phyloP scores from a whole-genome alignment of 2,797 vertebrate species.

The Acrossocheilus fasciatus region DNA sequence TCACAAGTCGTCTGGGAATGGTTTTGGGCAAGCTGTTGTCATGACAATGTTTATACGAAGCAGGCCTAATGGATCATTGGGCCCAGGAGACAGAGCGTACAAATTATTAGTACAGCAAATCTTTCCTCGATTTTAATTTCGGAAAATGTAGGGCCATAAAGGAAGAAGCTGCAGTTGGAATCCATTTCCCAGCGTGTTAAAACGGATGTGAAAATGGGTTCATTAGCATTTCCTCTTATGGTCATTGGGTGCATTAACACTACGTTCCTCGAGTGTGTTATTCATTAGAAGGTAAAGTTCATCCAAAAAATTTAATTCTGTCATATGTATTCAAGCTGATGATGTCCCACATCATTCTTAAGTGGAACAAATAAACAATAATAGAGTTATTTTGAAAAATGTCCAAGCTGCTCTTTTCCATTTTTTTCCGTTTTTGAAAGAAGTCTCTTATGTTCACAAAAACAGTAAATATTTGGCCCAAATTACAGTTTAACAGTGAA shows the following conservation, averaged over 20 bases:
- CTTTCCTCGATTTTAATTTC: constrained; percentile 38
- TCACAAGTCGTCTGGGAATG: constrained; percentile 35
- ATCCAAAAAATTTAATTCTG: neutral
- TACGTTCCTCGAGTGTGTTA: neutral
- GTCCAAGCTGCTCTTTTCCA: constrained; percentile 1
- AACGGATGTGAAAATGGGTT: constrained; percentile 26
- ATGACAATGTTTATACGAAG: constrained; percentile 53
- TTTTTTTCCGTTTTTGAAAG: neutral
- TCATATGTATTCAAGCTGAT: neutral
- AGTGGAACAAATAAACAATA: neutral
- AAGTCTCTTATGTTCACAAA: neutral
- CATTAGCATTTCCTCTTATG: constrained; percentile 62
- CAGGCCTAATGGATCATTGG: constrained; percentile 12
- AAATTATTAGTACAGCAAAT: constrained; percentile 29
- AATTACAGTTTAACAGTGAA: neutral
- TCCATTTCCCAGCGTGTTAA: constrained; percentile 33
- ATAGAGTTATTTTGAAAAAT: neutral
- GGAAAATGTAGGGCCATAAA: constrained; percentile 43
- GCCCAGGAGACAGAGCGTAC: constrained; percentile 24
- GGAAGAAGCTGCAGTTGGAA: constrained; percentile 26
- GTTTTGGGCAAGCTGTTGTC: constrained; percentile 45
- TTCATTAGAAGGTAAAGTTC: neutral
- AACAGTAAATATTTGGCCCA: neutral
- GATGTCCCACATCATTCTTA: neutral
- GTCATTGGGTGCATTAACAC: constrained; percentile 47